phyloP scores from a whole-genome alignment of 2,113 vertebrate species.

The Rhea pennata region DNA sequence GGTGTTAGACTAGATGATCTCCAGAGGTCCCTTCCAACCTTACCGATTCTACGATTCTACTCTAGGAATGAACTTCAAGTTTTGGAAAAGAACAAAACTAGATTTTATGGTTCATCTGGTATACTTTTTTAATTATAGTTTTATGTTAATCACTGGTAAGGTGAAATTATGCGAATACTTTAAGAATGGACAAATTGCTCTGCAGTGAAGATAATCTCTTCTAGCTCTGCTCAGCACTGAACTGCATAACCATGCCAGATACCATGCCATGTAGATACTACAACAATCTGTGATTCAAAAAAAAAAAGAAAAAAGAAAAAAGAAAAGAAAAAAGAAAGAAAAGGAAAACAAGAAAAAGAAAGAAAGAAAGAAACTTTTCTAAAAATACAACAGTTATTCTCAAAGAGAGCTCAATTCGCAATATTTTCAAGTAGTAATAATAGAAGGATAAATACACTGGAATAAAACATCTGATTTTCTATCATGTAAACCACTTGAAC shows the following conservation, averaged over 20 bases:
- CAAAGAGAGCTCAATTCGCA: not conserved
- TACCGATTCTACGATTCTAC: too few species aligned
- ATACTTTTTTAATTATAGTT: too few species aligned
- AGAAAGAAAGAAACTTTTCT: not conserved
- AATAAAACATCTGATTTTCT: not conserved
- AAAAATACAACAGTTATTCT: not conserved
- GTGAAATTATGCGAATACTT: not conserved
- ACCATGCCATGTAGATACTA: not conserved
- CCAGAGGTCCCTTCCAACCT: too few species aligned
- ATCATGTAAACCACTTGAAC: not conserved
- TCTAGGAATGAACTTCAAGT: not conserved
- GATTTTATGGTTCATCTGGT: too few species aligned
- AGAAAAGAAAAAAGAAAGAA: not conserved
- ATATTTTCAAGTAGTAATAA: not conserved
- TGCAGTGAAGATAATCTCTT: not conserved
- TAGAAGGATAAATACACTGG: not conserved
- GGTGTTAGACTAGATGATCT: too few species aligned
- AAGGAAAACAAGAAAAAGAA: too few species aligned
- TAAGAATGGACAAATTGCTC: not conserved
- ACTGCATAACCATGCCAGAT: not conserved
- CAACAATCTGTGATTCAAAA: not conserved
- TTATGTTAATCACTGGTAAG: not conserved
- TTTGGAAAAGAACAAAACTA: too few species aligned
- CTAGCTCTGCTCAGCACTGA: not conserved
- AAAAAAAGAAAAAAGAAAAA: not conserved